A percentile compares a stretch with the other conserved stretches of the same genome.
phyloP scores from a whole-genome alignment of 2,113 vertebrate species.

The Otocyon megalotis region DNA sequence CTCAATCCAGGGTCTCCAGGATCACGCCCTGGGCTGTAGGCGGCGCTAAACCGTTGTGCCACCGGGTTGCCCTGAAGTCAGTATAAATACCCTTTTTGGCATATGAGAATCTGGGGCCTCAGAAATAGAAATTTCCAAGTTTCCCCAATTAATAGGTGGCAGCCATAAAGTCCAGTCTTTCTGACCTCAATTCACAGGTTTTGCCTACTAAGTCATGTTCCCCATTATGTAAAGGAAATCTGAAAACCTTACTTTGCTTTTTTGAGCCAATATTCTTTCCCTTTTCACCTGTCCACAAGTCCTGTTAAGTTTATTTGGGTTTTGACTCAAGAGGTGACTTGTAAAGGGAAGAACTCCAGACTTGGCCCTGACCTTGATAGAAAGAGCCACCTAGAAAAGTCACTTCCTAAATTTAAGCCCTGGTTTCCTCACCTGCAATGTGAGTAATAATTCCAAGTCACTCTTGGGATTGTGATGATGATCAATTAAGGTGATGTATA shows the following conservation, averaged over 20 bases:
- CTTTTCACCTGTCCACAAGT: background rate
- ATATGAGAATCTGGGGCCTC: conserved; percentile 3
- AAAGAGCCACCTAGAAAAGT: background rate
- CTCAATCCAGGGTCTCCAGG: too few relatives aligned
- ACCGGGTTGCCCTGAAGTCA: background rate
- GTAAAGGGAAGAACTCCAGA: background rate
- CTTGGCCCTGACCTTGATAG: background rate
- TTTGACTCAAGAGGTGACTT: background rate
- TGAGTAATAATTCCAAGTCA: background rate
- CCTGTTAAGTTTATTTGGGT: background rate
- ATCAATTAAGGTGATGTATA: background rate
- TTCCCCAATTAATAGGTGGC: background rate
- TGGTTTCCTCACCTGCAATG: background rate
- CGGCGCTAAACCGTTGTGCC: too few relatives aligned
- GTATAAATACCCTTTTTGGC: background rate
- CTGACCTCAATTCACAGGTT: background rate
- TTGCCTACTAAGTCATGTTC: background rate
- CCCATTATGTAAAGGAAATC: background rate
- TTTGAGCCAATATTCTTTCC: background rate
- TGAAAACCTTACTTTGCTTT: background rate
- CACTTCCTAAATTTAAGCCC: background rate
- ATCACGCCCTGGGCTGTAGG: too few relatives aligned
- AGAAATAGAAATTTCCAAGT: background rate
- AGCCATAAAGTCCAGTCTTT: background rate
- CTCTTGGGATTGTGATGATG: background rate